phyloP scores from a whole-genome alignment of 2,888 invertebrate genomes.

The Uloborus plumipes region DNA sequence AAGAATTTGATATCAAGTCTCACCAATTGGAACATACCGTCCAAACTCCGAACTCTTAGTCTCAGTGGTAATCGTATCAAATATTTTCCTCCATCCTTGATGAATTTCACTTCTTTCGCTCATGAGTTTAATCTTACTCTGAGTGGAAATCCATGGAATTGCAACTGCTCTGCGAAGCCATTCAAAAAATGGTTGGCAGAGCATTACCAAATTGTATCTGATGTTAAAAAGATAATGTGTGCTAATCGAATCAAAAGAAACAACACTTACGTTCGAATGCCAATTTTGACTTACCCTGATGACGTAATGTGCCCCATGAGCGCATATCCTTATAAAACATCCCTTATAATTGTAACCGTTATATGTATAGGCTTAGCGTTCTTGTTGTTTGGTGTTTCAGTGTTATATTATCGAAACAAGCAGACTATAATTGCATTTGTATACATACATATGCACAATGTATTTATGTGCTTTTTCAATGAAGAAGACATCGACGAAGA shows the following conservation, averaged over 20 bases:
- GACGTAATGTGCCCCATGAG: conserved; percentile 66
- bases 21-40: conserved; percentile 42
- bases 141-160: conserved; percentile 66
- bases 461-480: conserved; percentile 67
- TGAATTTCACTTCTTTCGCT: conserved; percentile 36
- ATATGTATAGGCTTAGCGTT: conserved; percentile 63
- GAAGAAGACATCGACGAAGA: conserved; percentile 68
- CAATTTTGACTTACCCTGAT: conserved; percentile 65
- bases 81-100: conserved; percentile 49
- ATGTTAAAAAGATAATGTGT: conserved; percentile 52
- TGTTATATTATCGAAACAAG: conserved; percentile 67
- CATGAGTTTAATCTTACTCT: conserved; percentile 35
- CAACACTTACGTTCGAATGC: conserved; percentile 14
- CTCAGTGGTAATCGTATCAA: conserved; percentile 60
- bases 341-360: conserved; percentile 65
- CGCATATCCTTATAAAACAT: conserved; percentile 56
- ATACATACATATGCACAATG: conserved; percentile 67
- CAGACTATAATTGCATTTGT: conserved; percentile 67
- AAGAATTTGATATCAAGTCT: conserved; percentile 58
- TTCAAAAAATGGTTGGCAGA: conserved; percentile 66
- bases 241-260: conserved; percentile 41
- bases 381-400: conserved; percentile 64
- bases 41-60: conserved; percentile 44
- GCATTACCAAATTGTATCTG: conserved; percentile 51
- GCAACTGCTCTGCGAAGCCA: conserved; percentile 64